A percentile compares a stretch with the other conserved stretches of the same genome.
These are phyloP conservation scores for Cromileptes altivelis DNA, from an alignment of 2,113 vertebrate species.

Conservation along the genomic window DNA sequence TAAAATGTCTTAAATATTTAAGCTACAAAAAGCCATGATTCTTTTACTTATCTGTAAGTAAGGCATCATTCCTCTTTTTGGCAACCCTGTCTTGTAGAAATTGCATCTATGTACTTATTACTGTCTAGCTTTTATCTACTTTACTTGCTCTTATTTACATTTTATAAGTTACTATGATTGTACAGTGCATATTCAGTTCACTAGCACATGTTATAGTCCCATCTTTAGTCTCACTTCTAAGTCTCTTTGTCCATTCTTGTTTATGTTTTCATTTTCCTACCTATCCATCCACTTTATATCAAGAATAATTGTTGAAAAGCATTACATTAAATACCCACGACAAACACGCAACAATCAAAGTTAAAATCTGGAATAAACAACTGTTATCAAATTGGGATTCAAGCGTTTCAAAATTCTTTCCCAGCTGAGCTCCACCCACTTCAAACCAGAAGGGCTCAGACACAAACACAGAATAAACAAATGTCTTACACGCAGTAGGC, in stretches of 20 bases:
- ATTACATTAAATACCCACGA: neutral
- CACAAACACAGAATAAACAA: no score
- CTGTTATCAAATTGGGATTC: neutral
- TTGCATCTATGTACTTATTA: no score
- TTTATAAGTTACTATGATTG: no score
- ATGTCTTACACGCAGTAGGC: no score
- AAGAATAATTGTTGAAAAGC: neutral
- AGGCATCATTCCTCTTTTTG: no score
- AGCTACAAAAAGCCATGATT: no score
- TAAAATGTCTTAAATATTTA: no score
- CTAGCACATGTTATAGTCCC: neutral
- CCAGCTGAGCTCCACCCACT: neutral
- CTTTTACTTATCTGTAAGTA: no score
- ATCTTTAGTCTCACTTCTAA: neutral
- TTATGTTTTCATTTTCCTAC: neutral
- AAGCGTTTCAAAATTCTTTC: neutral
- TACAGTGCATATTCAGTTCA: no score
- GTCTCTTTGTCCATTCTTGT: neutral
- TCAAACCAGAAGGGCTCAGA: neutral
- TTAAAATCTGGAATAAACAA: neutral
- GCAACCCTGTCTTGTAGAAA: no score
- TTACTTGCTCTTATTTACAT: no score
- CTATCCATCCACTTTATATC: neutral
- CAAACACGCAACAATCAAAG: neutral
- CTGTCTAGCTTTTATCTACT: no score